Percentiles rank a stretch among this genome's conserved stretches.
Conservation (phyloP, 2,888 invertebrate species). For the Tromatobia lineatoria region DNA sequence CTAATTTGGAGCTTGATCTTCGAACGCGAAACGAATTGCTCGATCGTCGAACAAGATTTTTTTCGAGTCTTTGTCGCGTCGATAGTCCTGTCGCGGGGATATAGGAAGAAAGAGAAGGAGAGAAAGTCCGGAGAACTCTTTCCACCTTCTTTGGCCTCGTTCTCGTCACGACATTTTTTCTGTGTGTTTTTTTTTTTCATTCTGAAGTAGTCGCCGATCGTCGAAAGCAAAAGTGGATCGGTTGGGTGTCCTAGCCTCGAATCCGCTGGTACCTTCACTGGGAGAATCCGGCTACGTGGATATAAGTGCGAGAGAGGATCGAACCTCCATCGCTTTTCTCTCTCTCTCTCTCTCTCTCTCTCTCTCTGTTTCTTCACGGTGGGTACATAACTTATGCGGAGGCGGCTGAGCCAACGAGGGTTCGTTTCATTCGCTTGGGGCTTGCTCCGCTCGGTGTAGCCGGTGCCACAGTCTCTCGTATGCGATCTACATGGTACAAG, state of each 20-base stretch:
- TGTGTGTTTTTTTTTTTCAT: slow-evolving; percentile 50
- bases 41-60: slow-evolving; percentile 71
- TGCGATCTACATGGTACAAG: slow-evolving; percentile 76
- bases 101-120: slow-evolving; percentile 21
- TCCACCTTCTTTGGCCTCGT: slow-evolving; percentile 48
- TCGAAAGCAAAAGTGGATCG: slow-evolving; percentile 79
- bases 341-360: slow-evolving; percentile 50
- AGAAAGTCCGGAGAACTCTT: slow-evolving; percentile 41
- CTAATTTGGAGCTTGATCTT: slow-evolving; percentile 70
- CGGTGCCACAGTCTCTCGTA: slow-evolving; percentile 62
- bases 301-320: slow-evolving; percentile 38
- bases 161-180: slow-evolving; percentile 47
- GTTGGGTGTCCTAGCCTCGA: slow-evolving; percentile 43
- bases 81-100: slow-evolving; percentile 42
- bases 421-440: slow-evolving; percentile 42
- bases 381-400: slow-evolving; percentile 79
- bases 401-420: slow-evolving; percentile 71
- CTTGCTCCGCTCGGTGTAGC: slow-evolving; percentile 49
- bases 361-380: slow-evolving; percentile 52
- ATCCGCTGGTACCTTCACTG: slow-evolving; percentile 42
- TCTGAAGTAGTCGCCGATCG: slow-evolving; percentile 65
- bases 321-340: neutral
- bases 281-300: slow-evolving; percentile 53
- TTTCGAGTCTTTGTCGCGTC: slow-evolving; percentile 55
- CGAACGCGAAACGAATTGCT: slow-evolving; percentile 70